phyloP scores from a whole-genome alignment of 2,888 invertebrate species.

The Dysmachus trigonus region DNA sequence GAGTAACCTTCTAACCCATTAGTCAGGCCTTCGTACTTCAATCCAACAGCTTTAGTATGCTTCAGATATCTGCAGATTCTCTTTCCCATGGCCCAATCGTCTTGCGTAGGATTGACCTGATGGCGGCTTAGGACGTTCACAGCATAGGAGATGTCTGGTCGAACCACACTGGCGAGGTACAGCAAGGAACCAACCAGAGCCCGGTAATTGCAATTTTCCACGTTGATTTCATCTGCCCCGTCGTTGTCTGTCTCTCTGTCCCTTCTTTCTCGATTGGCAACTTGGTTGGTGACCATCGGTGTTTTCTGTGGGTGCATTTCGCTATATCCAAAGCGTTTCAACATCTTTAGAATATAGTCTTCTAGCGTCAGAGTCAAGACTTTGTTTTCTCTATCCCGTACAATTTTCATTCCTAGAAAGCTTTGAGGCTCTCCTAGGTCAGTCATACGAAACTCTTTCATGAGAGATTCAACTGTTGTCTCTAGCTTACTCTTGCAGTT shows the following conservation, averaged over 20 bases:
- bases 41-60: conserved; percentile 45
- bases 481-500: background rate
- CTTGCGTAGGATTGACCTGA: conserved; percentile 46
- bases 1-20: background rate
- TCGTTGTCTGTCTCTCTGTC: background rate
- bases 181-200: background rate
- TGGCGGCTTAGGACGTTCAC: conserved; percentile 46
- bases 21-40: background rate
- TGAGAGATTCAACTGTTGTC: background rate
- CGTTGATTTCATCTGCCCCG: background rate
- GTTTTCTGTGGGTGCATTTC: background rate
- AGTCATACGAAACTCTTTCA: background rate
- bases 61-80: conserved; percentile 54
- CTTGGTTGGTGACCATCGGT: background rate
- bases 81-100: conserved; percentile 50
- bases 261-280: background rate
- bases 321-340: background rate
- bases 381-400: background rate
- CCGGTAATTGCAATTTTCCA: background rate
- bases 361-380: background rate
- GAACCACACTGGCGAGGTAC: background rate
- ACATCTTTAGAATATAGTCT: background rate
- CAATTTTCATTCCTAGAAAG: background rate
- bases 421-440: background rate
- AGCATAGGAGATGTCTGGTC: conserved; percentile 48